Percentiles rank a stretch among this genome's conserved stretches.
phyloP scores from a whole-genome alignment of 1,140 invertebrate genomes.

The Pseudomyrmex pallidus region DNA sequence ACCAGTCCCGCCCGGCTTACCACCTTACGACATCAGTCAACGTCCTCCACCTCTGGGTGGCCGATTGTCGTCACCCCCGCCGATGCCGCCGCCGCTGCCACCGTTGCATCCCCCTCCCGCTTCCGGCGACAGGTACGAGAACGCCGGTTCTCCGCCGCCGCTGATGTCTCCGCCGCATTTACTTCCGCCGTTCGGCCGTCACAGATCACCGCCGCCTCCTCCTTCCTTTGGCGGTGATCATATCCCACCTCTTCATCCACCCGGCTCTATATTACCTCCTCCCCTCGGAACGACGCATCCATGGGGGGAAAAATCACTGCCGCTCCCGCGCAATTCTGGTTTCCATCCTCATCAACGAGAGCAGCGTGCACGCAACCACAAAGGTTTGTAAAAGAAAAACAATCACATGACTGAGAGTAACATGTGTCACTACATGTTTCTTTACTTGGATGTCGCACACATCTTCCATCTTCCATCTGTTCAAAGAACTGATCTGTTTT shows the following conservation, averaged over 20 bases:
- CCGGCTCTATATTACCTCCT: constrained; percentile 72
- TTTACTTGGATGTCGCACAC: too few relatives aligned
- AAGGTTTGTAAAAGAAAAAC: constrained; percentile 80
- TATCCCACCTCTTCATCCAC: constrained; percentile 69
- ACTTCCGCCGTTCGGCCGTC: constrained; percentile 70
- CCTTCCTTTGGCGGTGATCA: constrained; percentile 75
- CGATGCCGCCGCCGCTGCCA: constrained; percentile 73
- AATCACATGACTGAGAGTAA: background rate
- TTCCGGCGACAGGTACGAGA: constrained; percentile 73
- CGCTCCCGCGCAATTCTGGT: constrained; percentile 75
- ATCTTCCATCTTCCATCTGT: constrained; percentile 51
- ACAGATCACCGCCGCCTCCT: constrained; percentile 73
- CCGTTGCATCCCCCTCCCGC: constrained; percentile 58
- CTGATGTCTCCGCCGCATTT: constrained; percentile 77
- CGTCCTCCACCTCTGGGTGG: constrained; percentile 88
- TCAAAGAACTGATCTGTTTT: constrained; percentile 24
- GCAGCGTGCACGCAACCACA: constrained; percentile 80
- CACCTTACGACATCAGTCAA: constrained; percentile 85
- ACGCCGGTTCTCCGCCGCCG: constrained; percentile 74
- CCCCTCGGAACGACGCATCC: constrained; percentile 71
- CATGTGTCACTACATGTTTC: background rate
- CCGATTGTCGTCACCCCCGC: constrained; percentile 88
- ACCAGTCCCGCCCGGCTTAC: constrained; percentile 66
- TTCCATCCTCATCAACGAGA: constrained; percentile 78
- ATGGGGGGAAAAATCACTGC: constrained; percentile 79